A percentile compares a stretch with the other conserved stretches of the same genome.
These are phyloP conservation scores for Pyrgilauda ruficollis DNA, from an alignment of 2,113 vertebrate genomes.

Conservation along the genomic window DNA sequence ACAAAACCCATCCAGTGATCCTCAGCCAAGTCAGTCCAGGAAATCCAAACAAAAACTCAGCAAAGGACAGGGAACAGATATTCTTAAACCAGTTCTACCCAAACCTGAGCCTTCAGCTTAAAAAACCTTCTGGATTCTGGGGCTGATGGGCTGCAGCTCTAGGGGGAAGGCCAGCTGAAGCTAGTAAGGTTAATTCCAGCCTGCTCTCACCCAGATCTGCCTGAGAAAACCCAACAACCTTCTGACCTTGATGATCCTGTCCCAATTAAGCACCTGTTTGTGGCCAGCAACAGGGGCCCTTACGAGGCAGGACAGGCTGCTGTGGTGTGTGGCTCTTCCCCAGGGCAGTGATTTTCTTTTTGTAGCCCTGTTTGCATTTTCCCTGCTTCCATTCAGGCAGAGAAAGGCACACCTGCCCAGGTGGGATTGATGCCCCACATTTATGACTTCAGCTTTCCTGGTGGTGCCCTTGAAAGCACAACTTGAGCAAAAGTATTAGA, in stretches of 20 bases:
- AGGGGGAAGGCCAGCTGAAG: not conserved
- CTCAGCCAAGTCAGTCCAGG: not conserved
- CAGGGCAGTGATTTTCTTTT: not conserved
- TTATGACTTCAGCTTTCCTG: not conserved
- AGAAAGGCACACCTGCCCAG: not conserved
- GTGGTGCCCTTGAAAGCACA: not conserved
- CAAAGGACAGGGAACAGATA: rapidly evolving
- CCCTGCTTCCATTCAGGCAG: too few relatives aligned
- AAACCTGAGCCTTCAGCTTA: not conserved
- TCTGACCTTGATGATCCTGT: not conserved
- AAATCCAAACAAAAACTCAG: not conserved
- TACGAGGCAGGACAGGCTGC: rapidly evolving
- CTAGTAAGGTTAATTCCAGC: not conserved
- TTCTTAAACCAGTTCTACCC: rapidly evolving
- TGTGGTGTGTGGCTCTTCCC: not conserved
- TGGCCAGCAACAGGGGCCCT: not conserved
- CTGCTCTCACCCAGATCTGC: rapidly evolving
- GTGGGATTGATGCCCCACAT: not conserved
- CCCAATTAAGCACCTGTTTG: not conserved
- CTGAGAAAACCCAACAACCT: not conserved
- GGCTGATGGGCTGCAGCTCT: not conserved
- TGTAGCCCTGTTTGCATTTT: not conserved
- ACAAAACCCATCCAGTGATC: not conserved
- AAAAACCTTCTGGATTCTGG: not conserved
- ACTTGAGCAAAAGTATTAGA: not conserved